phyloP scores from a whole-genome alignment of 1,140 invertebrate genomes.

The Oncopodura yosiiana region DNA sequence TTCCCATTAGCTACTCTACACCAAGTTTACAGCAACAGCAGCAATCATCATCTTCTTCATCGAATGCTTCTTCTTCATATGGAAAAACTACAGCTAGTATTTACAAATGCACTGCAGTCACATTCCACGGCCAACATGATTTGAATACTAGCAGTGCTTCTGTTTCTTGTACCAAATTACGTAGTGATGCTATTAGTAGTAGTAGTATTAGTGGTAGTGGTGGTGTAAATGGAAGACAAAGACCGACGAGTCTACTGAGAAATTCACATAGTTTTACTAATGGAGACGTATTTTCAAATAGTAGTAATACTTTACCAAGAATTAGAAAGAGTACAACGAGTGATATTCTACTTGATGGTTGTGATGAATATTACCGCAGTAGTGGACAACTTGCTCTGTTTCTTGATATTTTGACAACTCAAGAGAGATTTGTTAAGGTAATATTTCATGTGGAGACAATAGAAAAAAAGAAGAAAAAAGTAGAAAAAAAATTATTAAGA shows the following conservation, averaged over 20 bases:
- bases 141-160: conserved; percentile 10
- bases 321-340: conserved; percentile 12
- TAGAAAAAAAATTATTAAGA: not conserved
- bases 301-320: conserved; percentile 24
- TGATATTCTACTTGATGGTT: too few species aligned
- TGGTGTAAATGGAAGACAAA: too few species aligned
- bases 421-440: conserved; percentile 68
- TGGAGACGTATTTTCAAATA: conserved; percentile 15
- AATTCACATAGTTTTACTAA: conserved; percentile 11
- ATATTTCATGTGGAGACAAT: conserved; percentile 27
- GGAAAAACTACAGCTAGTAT: not conserved
- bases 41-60: conserved; percentile 5
- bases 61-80: not conserved
- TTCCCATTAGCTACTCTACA: conserved; percentile 30
- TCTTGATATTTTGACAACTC: conserved; percentile 66
- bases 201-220: not conserved
- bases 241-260: not conserved
- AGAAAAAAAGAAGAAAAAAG: too few species aligned
- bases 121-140: not conserved
- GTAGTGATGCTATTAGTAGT: not conserved
- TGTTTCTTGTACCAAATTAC: not conserved
- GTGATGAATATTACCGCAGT: too few species aligned
- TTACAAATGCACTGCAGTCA: not conserved
- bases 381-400: conserved; percentile 60
- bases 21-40: not conserved